These are phyloP conservation scores for Caenorhabditis angaria DNA, from an alignment of 2,888 invertebrate species.

Conservation along the genomic window DNA sequence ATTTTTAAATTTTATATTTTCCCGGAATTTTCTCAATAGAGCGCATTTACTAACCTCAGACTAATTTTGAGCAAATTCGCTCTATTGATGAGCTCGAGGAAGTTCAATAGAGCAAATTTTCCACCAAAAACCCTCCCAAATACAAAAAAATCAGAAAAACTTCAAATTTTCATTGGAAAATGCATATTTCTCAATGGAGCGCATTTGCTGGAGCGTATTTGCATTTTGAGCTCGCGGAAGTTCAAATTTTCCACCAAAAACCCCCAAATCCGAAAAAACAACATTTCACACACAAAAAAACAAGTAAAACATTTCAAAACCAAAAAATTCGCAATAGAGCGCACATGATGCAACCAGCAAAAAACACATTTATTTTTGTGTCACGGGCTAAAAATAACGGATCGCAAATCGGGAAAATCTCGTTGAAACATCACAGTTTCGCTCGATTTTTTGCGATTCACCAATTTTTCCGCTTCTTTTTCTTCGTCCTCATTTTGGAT, in stretches of 20 bases:
- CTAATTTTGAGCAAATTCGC: too few species aligned
- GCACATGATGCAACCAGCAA: neutral
- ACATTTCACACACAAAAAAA: neutral
- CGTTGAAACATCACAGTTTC: constrained; percentile 27
- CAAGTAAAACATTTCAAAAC: neutral
- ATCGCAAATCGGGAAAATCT: constrained; percentile 40
- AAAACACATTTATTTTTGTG: neutral
- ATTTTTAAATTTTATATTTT: neutral
- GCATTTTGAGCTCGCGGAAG: too few species aligned
- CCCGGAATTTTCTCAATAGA: neutral
- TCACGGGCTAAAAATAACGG: constrained; percentile 33
- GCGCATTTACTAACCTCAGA: neutral
- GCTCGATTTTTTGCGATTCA: constrained; percentile 2
- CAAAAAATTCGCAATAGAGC: neutral
- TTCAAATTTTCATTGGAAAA: too few species aligned
- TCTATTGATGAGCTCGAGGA: too few species aligned
- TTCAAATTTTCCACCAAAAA: neutral
- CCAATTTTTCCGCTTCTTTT: too few species aligned
- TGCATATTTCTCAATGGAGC: too few species aligned
- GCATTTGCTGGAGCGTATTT: too few species aligned
- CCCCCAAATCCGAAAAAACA: neutral
- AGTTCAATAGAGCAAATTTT: too few species aligned
- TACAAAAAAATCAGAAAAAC: too few species aligned
- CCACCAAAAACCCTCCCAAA: too few species aligned
- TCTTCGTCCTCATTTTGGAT: too few species aligned